Base-by-base conservation (phyloP, 2,797 vertebrate species). In the Sternotherus odoratus region DNA sequence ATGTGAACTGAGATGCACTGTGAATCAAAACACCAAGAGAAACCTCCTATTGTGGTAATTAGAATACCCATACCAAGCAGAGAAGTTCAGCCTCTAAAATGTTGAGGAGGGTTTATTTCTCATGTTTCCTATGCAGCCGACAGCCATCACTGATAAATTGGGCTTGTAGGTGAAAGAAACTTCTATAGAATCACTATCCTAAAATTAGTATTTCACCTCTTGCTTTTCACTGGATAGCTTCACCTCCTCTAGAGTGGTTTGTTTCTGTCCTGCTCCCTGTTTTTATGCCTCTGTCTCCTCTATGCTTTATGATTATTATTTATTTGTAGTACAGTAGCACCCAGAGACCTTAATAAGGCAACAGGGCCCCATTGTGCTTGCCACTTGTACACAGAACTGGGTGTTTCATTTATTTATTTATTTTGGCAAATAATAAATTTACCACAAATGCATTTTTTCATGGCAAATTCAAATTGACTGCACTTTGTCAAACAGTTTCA, bases 311-410 rank as follows among this genome's bases (percentile, higher is more conserved):
- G 83, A 33, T 72, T 53, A 36, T 79, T 90, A 36, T 88, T 82
- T 94, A 63, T n/a, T 80, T 26, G 28, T 12, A 33, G 33, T 30
- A 9, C 12, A 83, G 21, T 33, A 50, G 24, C 24, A 74, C 80
- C 39, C 48, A 30, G 12, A 86, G 39, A n/a, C 51, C 79, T 39
- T 15, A 81, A 16, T 48, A 63, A 86, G 39, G 10, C 3, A 46
- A 77, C 63, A 0, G 0, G 63, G 7, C 2, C 77, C 6, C 19
- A 79, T 86, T 86, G 48, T 28, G 33, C 23, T 69, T 19, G 63
- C n/a, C n/a, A 11, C 19, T 69, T 36, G n/a, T 39, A 23, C 23
- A 23, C 23, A 69, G 63, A 36, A 19, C n/a, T 36, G 19, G n/a
- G n/a, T 39, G 63, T 12, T 19, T 69, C 12, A 21, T 69, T 66